Evolutionary conservation across 2,797 vertebrate species (phyloP).

Genomic region (Aulostomus chinensis): DNA sequence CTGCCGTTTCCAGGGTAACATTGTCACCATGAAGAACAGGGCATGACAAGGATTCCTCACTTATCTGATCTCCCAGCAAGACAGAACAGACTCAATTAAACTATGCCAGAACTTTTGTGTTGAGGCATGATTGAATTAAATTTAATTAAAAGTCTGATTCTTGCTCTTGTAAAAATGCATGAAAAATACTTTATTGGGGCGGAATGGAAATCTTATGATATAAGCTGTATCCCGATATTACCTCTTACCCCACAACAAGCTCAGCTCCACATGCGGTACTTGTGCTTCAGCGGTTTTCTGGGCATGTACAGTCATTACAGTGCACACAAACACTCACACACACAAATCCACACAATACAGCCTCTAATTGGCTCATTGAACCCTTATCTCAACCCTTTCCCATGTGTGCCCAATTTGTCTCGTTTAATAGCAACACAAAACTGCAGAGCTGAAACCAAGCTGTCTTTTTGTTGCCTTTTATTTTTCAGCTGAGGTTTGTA

Average conservation of each 20-base stretch:
- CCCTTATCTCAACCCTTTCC: conserved; percentile 47
- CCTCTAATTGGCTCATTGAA: conserved; percentile 64
- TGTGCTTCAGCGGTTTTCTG: conserved; percentile 33
- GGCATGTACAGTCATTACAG: conserved; percentile 22
- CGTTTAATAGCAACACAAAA: conserved; percentile 66
- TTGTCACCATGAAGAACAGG: neutral
- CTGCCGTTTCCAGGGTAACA: conserved; percentile 7
- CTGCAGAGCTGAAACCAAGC: conserved; percentile 60
- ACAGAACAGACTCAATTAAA: conserved; percentile 45
- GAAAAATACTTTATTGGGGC: conserved; percentile 19
- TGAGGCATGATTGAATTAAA: conserved; percentile 39
- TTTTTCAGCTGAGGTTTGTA: conserved; percentile 60
- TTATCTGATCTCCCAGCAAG: conserved; percentile 19
- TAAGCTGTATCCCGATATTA: conserved; percentile 9
- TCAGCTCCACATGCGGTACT: conserved; percentile 9
- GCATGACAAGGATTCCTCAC: neutral
- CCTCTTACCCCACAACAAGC: conserved; percentile 9
- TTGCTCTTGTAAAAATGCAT: conserved; percentile 20
- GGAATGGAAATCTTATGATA: conserved; percentile 33
- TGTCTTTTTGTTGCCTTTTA: conserved; percentile 51
- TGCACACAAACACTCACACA: conserved; percentile 16
- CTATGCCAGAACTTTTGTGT: conserved; percentile 18
- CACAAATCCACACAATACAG: conserved; percentile 31
- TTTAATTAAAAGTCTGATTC: conserved; percentile 45
- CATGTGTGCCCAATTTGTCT: conserved; percentile 62